Evolutionary conservation across 2,888 invertebrate species (phyloP).

Genomic region (Dichetophora obliterata): DNA sequence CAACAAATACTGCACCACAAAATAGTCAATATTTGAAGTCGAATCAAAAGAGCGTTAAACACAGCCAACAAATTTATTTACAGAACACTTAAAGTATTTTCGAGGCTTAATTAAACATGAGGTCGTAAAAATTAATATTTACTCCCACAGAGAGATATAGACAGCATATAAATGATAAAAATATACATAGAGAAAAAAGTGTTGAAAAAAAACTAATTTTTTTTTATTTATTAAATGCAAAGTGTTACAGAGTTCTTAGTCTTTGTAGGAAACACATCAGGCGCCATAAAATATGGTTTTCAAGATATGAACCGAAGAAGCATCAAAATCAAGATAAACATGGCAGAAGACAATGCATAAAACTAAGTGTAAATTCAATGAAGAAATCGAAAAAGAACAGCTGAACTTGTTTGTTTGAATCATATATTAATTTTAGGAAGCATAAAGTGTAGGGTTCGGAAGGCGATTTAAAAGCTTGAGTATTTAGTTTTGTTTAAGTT

Average conservation of each 20-base stretch:
- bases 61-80: slow-evolving; percentile 5
- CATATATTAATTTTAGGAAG: too few species aligned
- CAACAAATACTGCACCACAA: neutral
- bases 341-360: neutral
- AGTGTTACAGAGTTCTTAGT: neutral
- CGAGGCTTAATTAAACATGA: slow-evolving; percentile 16
- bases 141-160: neutral
- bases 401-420: too few species aligned
- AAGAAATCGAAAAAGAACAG: too few species aligned
- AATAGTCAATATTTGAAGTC: slow-evolving; percentile 17
- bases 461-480: too few species aligned
- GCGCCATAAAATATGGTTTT: slow-evolving; percentile 11
- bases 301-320: neutral
- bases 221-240: neutral
- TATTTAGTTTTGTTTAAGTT: too few species aligned
- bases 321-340: neutral
- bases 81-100: slow-evolving; percentile 19
- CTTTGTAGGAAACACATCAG: neutral
- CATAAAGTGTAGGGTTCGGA: too few species aligned
- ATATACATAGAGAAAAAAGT: neutral
- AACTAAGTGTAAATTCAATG: too few species aligned
- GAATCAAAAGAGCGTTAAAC: slow-evolving; percentile 10
- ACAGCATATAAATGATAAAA: neutral
- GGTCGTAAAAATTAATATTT: slow-evolving; percentile 14
- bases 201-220: neutral